These are phyloP conservation scores for Cyrtorhinus lividipennis DNA, from an alignment of 1,140 invertebrate genomes.

Conservation along the genomic window DNA sequence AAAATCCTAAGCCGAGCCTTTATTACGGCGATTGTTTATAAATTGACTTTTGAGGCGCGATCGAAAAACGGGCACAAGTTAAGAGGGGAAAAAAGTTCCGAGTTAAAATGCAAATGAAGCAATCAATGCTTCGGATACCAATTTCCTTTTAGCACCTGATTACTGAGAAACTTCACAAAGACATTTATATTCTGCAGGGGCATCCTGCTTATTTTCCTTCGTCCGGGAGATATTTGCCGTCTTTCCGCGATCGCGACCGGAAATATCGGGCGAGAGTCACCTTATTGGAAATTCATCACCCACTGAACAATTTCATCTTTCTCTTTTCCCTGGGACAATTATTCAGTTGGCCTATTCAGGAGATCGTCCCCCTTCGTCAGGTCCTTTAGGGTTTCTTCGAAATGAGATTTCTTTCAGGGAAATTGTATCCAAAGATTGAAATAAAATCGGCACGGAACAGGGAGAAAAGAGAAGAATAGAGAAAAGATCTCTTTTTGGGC, in stretches of 20 bases:
- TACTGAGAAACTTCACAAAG: slow-evolving; percentile 3
- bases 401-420: not conserved
- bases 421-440: not conserved
- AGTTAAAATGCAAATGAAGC: slow-evolving; percentile 10
- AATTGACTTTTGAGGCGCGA: not conserved
- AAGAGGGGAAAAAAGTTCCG: not conserved
- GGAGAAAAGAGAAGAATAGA: too few relatives aligned
- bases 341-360: not conserved
- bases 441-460: not conserved
- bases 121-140: slow-evolving; percentile 8
- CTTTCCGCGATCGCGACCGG: not conserved
- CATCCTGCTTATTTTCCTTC: not conserved
- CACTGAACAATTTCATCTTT: not conserved
- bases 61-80: not conserved
- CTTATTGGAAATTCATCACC: slow-evolving; percentile 8
- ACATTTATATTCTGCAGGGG: slow-evolving; percentile 6
- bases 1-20: too few relatives aligned
- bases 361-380: not conserved
- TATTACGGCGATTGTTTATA: slow-evolving; percentile 2
- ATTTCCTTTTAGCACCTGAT: slow-evolving; percentile 13
- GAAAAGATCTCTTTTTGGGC: not conserved
- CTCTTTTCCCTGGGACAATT: not conserved
- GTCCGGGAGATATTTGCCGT: not conserved
- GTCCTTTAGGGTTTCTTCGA: not conserved
- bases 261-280: not conserved